These are phyloP conservation scores for Sarcophaga variegata DNA, from an alignment of 2,888 invertebrate genomes.

Conservation along the genomic window DNA sequence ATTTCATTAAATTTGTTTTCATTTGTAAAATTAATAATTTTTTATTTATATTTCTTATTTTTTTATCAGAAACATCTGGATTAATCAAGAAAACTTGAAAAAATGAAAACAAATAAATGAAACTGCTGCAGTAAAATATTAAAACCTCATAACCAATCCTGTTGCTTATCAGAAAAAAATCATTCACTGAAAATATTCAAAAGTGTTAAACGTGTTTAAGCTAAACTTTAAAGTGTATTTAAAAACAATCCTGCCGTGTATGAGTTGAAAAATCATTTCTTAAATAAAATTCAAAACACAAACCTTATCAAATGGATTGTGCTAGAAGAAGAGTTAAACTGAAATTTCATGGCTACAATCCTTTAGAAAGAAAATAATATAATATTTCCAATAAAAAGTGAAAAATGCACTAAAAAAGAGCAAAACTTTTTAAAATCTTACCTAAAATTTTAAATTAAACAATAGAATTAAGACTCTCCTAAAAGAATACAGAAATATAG, in stretches of 20 bases:
- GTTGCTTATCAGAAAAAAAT: too few relatives aligned
- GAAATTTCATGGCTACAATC: constrained; percentile 18
- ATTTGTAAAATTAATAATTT: too few relatives aligned
- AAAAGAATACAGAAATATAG: neutral
- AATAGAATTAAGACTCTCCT: neutral
- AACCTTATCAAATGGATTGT: constrained; percentile 30
- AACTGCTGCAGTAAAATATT: too few relatives aligned
- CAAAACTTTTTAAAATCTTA: constrained; percentile 1
- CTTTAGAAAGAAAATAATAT: neutral
- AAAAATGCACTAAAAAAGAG: neutral
- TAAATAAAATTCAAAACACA: neutral
- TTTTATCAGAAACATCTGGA: too few relatives aligned
- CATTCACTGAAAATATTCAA: too few relatives aligned
- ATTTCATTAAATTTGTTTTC: too few relatives aligned
- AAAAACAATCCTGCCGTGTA: neutral
- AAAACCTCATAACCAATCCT: too few relatives aligned
- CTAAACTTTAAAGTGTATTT: neutral
- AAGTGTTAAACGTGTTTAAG: too few relatives aligned
- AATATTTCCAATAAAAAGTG: neutral
- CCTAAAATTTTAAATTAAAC: neutral
- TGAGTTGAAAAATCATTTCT: neutral
- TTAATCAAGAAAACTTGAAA: too few relatives aligned
- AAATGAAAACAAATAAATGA: too few relatives aligned
- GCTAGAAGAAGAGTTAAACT: constrained; percentile 47
- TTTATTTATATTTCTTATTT: too few relatives aligned